Base-by-base conservation (phyloP, 2,797 vertebrate genomes). In the Phalloptychus januarius region DNA sequence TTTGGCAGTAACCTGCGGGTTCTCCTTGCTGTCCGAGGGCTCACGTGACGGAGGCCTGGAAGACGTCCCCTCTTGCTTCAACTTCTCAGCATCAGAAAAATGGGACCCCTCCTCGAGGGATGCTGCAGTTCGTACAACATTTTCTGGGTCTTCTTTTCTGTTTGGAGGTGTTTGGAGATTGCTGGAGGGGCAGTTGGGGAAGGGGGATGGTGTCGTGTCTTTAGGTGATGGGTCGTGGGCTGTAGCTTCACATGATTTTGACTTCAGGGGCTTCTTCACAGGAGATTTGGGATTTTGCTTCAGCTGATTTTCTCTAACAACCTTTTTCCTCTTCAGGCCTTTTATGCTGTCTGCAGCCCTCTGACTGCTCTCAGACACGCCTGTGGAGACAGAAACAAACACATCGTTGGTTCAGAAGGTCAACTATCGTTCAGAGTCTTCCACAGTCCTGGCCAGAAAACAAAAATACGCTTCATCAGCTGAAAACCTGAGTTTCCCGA, bases 251-350 rank as follows among this genome's bases (percentile, higher is more conserved):
- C 94, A 74, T 50, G 89, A 92, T 94, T 97, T 97, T 58, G 93
- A 84, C 89, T 97, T 97, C 18, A 96, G 89, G 12, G 96, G 96
- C 86, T 96, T 98, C 91, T 98, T 98, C 86, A 99, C 95, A 31
- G 98, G 98, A 54, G 98, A 99, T 92, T 99, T 99, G 7, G 97
- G 97, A 91, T 98, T 97, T 95, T 99, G 99, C 89, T 99, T 98
- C 1, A 96, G 93, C 81, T 97, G 97, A 90, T 97, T 99, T 94
- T 99, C 98, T 74, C 95, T 95, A 77, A 99, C 97, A 72, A 99
- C 94, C 92, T 99, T 99, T 94, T 99, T 99, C 80, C 98, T 96
- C 92, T 99, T 99, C 84, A 99, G 95, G 84, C 98, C 98, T 94
- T 99, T 99, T 85, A 97, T 90, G 87, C 93, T 90, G 82, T 98